Evolutionary conservation across 2,113 vertebrate species (phyloP), one percentile per base, ranked within the genome.

Genomic region (Vulpes lagopus): DNA sequence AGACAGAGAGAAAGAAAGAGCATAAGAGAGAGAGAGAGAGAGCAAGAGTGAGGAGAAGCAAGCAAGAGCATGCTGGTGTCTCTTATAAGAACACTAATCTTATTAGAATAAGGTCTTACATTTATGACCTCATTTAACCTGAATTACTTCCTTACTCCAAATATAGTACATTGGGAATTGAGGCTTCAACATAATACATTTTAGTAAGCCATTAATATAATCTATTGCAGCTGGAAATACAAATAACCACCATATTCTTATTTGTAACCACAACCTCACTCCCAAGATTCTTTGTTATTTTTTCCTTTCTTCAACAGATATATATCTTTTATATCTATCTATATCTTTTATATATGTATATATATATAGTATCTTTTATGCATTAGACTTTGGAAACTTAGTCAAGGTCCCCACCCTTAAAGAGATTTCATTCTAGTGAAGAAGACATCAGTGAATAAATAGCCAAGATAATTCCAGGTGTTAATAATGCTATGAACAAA

Each of bases 91-190:
- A 76, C 17, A 27, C 17, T 49, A 76, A 74, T 43, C 15, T 27
- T 69, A 67, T 57, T 22, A 57, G 59, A 67, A 22, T 30, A 57
- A 78, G 27, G 69, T 30, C 51, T 84, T 38, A 35, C 20, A 11
- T 2, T 2, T 43, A 15, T 57, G 25, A 65, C 22, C n/a, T 76
- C 59, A 15, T 83, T 49, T 84, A 95, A 57, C 49, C 49, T 74
- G 65, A 83, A 57, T 57, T 69, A 15, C 35, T 57, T 83, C n/a
- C 78, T 94, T 64, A 43, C 6, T 55, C 55, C 35, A 64, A 76
- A 65, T 95, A 90, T 90, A 57, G 49, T 65, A 90, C 59, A n/a
- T 67, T 95, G 49, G 78, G 62, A 35, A 8, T 76, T 95, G 32
- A 14, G 43, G 23, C 60, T 80, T 80, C 23, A 80, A 38, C 23